phyloP scores from a whole-genome alignment of 2,888 invertebrate genomes.

The Limnephilus lunatus region DNA sequence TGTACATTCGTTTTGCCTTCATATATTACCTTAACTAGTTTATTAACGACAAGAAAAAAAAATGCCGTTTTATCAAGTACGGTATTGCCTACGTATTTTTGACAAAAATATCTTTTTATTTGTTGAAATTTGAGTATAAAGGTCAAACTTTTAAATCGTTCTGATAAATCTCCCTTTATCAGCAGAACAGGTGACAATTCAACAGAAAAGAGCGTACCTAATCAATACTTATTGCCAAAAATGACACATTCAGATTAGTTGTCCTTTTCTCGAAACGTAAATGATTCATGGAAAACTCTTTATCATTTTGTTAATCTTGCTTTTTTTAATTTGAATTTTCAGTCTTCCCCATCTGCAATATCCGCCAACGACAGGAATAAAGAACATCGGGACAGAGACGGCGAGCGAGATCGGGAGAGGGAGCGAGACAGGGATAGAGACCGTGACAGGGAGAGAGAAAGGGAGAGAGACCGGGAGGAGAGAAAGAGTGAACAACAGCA shows the following conservation, averaged over 20 bases:
- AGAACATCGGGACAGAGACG: slow-evolving; percentile 69
- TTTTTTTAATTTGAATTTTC: slow-evolving; percentile 52
- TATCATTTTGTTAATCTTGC: slow-evolving; percentile 54
- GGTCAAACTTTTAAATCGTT: not conserved
- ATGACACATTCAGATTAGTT: not conserved
- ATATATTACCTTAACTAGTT: no score
- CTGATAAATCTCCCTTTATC: not conserved
- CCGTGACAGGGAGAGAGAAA: slow-evolving; percentile 66
- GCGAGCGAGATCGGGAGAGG: slow-evolving; percentile 67
- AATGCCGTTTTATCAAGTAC: no score
- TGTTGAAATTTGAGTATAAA: not conserved
- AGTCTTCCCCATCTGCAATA: slow-evolving; percentile 73
- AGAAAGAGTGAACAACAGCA: slow-evolving; percentile 71
- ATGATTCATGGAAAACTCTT: not conserved
- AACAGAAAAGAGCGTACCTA: not conserved
- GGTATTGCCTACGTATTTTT: no score
- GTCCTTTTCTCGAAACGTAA: not conserved
- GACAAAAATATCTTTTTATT: no score
- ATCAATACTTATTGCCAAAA: not conserved
- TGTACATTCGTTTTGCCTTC: no score
- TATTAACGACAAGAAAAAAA: no score
- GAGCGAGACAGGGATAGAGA: slow-evolving; percentile 68
- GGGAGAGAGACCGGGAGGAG: slow-evolving; percentile 69
- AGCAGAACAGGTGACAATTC: not conserved
- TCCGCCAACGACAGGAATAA: slow-evolving; percentile 68